phyloP scores from a whole-genome alignment of 2,797 vertebrate species.

The Australoheros facetus region DNA sequence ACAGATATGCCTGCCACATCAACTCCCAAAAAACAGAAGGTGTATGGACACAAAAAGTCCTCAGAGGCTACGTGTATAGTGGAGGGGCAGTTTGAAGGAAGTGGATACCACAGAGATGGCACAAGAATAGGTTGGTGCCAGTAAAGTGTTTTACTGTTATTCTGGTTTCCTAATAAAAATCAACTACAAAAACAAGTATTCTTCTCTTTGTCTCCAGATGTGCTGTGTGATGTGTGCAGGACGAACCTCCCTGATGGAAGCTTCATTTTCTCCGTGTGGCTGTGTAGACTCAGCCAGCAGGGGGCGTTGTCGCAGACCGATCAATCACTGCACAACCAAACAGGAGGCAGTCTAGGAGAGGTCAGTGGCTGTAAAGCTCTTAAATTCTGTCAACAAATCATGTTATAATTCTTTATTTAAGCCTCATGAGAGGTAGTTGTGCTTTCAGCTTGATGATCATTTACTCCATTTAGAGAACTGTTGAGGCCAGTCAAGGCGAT shows the following conservation, averaged over 20 bases:
- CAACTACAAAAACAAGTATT: neutral
- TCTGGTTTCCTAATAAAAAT: neutral
- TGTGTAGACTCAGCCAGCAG: slow-evolving; percentile 81
- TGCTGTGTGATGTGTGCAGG: slow-evolving; percentile 85
- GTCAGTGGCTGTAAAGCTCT: slow-evolving; percentile 66
- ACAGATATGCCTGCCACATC: slow-evolving; percentile 82
- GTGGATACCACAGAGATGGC: slow-evolving; percentile 89
- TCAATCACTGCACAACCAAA: slow-evolving; percentile 73
- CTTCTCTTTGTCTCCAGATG: slow-evolving; percentile 72
- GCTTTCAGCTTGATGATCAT: neutral
- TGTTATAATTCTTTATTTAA: neutral
- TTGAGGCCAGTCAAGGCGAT: slow-evolving; percentile 68
- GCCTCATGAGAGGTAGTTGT: neutral
- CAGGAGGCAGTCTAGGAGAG: slow-evolving; percentile 81
- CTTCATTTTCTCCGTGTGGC: slow-evolving; percentile 88
- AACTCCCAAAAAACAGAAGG: slow-evolving; percentile 83
- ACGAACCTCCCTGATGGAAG: slow-evolving; percentile 74
- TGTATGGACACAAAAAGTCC: neutral
- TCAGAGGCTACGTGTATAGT: slow-evolving; percentile 64
- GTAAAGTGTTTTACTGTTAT: neutral
- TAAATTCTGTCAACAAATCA: neutral
- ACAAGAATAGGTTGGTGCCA: slow-evolving; percentile 82
- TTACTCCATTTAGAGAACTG: slow-evolving; percentile 56
- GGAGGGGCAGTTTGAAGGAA: slow-evolving; percentile 85
- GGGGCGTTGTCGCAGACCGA: slow-evolving; percentile 74